Evolutionary conservation across 2,797 vertebrate species (phyloP).

Genomic region (Esox lucius): DNA sequence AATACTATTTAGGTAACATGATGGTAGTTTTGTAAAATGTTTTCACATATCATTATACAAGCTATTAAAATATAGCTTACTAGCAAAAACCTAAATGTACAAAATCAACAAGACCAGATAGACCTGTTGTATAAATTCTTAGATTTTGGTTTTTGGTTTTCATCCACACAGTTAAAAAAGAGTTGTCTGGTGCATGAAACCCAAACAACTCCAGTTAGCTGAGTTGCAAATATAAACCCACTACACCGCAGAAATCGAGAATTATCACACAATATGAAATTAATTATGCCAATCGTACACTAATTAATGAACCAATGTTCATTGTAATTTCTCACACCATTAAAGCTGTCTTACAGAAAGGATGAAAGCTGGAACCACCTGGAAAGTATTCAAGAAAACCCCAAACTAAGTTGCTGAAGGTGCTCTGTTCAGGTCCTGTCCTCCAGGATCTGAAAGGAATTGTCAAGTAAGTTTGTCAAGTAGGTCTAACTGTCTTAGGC

Average conservation of each 20-base stretch:
- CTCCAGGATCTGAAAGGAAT: neutral
- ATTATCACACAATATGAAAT: neutral
- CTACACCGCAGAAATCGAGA: neutral
- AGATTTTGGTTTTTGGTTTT: neutral
- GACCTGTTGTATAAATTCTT: neutral
- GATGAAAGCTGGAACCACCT: neutral
- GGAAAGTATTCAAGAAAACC: neutral
- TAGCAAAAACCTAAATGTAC: too few relatives aligned
- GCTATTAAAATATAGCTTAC: too few relatives aligned
- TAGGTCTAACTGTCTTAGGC: neutral
- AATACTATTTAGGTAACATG: too few relatives aligned
- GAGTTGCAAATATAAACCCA: neutral
- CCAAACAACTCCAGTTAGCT: slow-evolving; percentile 2
- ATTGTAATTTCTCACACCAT: neutral
- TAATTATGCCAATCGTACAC: neutral
- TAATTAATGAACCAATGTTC: neutral
- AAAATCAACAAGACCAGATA: neutral
- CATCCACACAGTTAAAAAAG: neutral
- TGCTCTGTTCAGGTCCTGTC: neutral
- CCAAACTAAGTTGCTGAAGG: neutral
- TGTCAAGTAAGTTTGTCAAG: neutral
- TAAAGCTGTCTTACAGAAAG: neutral
- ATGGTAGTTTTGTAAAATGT: too few relatives aligned
- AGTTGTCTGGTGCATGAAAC: neutral
- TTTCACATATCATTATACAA: too few relatives aligned